Conservation (phyloP, 1,140 invertebrate genomes). For the Listronotus bonariensis region DNA sequence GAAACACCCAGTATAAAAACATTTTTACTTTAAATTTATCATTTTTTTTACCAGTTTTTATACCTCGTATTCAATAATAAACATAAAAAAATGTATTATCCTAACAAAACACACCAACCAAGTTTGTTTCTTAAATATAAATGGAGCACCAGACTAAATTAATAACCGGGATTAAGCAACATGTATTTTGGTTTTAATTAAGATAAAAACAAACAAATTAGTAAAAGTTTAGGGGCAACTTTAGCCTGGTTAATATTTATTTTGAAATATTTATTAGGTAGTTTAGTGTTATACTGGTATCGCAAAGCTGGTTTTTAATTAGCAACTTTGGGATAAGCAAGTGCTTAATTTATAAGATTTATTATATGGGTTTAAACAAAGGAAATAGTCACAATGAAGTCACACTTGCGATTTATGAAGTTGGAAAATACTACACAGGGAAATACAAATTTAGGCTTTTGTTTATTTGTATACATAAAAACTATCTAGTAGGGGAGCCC, state of each 20-base stretch:
- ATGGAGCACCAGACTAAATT: conserved; percentile 3
- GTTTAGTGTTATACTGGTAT: conserved; percentile 6
- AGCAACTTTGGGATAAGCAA: not conserved
- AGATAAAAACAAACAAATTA: conserved; percentile 25
- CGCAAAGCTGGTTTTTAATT: not conserved
- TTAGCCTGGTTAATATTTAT: conserved; percentile 17
- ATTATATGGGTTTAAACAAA: not conserved
- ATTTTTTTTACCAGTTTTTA: no score
- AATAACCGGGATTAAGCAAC: conserved; percentile 6
- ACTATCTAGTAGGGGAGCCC: no score
- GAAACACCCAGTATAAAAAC: no score
- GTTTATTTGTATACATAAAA: no score
- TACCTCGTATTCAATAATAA: no score
- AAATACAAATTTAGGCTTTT: no score
- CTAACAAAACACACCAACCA: no score
- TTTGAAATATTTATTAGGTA: conserved; percentile 23
- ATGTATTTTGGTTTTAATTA: conserved; percentile 24
- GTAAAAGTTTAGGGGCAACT: conserved; percentile 7
- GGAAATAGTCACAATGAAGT: no score
- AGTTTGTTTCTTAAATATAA: not conserved
- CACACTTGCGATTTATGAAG: no score
- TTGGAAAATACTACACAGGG: no score
- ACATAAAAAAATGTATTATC: no score
- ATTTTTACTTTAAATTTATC: no score
- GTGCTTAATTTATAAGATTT: conserved; percentile 6